Evolutionary conservation across 2,113 vertebrate species (phyloP).

Genomic region (Psammodynastes pulverulentus): DNA sequence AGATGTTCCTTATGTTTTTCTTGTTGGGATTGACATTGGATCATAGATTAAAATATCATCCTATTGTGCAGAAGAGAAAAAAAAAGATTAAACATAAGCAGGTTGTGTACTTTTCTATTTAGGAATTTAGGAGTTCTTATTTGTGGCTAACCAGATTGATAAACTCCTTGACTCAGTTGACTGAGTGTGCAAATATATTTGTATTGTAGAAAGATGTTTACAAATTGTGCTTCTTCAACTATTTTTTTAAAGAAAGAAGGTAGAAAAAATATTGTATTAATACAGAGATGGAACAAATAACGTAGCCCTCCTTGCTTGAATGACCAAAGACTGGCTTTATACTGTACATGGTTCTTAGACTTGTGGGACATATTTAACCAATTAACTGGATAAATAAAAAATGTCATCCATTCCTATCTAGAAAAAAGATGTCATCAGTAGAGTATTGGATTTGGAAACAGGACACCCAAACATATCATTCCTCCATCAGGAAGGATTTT

Average conservation of each 20-base stretch:
- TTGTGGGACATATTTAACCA: constrained; percentile 10
- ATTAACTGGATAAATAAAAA: constrained; percentile 21
- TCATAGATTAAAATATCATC: background rate
- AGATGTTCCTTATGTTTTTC: background rate
- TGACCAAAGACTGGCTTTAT: background rate
- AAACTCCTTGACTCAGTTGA: background rate
- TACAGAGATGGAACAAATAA: background rate
- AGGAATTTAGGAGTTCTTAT: background rate
- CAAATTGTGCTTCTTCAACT: background rate
- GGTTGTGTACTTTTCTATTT: background rate
- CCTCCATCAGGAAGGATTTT: background rate
- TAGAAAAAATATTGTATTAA: background rate
- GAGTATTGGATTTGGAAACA: constrained; percentile 1
- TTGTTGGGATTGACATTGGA: background rate
- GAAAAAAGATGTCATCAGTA: constrained; percentile 1
- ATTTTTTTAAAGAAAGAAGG: background rate
- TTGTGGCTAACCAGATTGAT: background rate
- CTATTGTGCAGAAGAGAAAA: background rate
- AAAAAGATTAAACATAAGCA: background rate
- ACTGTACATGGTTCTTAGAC: background rate
- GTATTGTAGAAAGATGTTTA: background rate
- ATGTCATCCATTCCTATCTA: constrained; percentile 9
- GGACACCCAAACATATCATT: background rate
- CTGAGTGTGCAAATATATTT: background rate
- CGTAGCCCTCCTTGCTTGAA: background rate